Percentiles rank a stretch among this genome's conserved stretches.
Evolutionary conservation across 2,797 vertebrate genomes (phyloP).

Genomic region (Allobates femoralis): DNA sequence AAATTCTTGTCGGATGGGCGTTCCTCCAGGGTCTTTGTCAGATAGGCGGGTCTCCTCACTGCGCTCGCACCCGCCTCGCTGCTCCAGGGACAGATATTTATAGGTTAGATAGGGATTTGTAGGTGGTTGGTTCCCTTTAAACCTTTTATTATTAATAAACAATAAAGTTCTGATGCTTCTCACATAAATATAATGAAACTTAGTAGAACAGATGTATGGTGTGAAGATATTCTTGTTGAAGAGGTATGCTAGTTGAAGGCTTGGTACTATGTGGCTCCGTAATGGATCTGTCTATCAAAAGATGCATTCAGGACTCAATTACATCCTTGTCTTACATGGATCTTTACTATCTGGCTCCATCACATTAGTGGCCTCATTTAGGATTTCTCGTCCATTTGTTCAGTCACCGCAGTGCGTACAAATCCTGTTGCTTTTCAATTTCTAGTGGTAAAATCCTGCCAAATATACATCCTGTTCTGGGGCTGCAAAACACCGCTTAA

Average conservation of each 20-base stretch:
- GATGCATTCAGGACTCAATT: conserved; percentile 10
- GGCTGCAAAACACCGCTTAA: conserved; percentile 34
- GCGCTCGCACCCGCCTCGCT: too few relatives aligned
- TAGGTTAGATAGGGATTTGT: too few relatives aligned
- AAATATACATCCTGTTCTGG: conserved; percentile 55
- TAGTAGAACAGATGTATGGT: too few relatives aligned
- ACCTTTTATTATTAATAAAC: too few relatives aligned
- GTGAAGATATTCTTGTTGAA: not conserved
- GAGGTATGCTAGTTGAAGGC: too few relatives aligned
- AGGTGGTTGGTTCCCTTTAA: too few relatives aligned
- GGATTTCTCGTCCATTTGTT: conserved; percentile 27
- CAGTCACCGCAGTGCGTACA: not conserved
- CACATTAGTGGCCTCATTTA: conserved; percentile 27
- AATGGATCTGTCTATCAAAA: not conserved
- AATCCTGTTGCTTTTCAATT: conserved; percentile 44
- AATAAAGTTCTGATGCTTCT: too few relatives aligned
- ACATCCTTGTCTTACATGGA: not conserved
- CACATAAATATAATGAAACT: too few relatives aligned
- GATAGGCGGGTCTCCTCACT: too few relatives aligned
- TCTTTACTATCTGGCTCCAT: conserved; percentile 17
- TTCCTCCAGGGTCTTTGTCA: too few relatives aligned
- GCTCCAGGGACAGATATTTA: too few relatives aligned
- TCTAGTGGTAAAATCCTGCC: conserved; percentile 53
- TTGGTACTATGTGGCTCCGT: not conserved
- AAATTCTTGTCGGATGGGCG: too few relatives aligned